Conservation (phyloP, 2,888 invertebrate genomes). For the Drosophila dives region DNA sequence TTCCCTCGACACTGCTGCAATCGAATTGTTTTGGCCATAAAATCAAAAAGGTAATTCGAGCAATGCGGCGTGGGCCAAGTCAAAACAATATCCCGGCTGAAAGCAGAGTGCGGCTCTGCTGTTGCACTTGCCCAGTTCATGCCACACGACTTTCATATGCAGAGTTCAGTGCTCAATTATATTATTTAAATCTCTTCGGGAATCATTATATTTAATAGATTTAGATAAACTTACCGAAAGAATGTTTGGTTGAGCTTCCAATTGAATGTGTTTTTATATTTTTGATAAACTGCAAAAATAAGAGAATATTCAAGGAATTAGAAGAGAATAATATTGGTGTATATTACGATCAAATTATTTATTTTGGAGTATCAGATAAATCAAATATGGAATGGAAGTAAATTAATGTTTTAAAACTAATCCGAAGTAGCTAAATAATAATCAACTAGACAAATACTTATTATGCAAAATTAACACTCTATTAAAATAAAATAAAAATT, state of each 20-base stretch:
- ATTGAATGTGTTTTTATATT: not conserved
- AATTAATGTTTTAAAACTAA: rapidly evolving
- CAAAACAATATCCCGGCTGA: conserved; percentile 11
- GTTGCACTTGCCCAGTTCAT: not conserved
- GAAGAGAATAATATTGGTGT: not conserved
- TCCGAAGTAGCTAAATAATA: not conserved
- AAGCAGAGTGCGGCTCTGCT: not conserved
- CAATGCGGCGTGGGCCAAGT: conserved; percentile 28
- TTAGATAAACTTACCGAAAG: conserved; percentile 29
- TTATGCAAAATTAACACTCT: not conserved
- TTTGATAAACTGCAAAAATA: conserved; percentile 14
- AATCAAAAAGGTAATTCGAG: conserved; percentile 79
- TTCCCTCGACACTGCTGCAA: conserved; percentile 77
- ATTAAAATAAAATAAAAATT: not conserved
- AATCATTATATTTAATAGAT: not conserved
- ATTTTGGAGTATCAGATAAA: not conserved
- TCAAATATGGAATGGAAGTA: not conserved
- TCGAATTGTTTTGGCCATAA: conserved; percentile 82
- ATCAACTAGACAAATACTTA: not conserved
- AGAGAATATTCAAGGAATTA: not conserved
- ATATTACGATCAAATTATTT: not conserved
- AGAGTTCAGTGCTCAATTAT: not conserved
- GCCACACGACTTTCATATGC: conserved; percentile 12
- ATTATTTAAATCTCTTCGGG: no score
- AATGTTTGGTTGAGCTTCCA: not conserved